Evolutionary conservation across 2,113 vertebrate species (phyloP).

Genomic region (Nibea coibor): DNA sequence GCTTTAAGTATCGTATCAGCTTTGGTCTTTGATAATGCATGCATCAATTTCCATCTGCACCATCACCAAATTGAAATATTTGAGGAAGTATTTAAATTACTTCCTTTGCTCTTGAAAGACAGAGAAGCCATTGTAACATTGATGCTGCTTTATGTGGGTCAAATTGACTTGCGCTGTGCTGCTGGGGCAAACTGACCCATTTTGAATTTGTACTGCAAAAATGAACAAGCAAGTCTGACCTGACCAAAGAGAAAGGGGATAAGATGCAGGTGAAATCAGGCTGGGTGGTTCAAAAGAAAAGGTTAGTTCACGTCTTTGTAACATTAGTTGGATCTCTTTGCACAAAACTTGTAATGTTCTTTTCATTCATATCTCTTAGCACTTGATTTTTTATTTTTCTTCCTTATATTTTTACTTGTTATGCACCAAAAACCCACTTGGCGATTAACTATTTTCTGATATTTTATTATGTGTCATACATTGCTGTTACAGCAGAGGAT

Average conservation of each 20-base stretch:
- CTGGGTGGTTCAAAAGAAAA: too few relatives aligned
- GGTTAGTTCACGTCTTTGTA: background rate
- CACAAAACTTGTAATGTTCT: too few relatives aligned
- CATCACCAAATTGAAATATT: background rate
- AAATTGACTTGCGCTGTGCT: conserved; percentile 32
- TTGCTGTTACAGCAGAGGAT: background rate
- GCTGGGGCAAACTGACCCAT: conserved; percentile 37
- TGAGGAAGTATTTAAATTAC: background rate
- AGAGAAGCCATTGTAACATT: background rate
- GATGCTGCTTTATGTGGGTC: conserved; percentile 46
- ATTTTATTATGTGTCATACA: background rate
- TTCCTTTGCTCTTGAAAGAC: conserved; percentile 1
- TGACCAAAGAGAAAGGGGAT: too few relatives aligned
- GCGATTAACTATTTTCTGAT: too few relatives aligned
- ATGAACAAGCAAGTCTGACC: background rate
- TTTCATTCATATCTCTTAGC: too few relatives aligned
- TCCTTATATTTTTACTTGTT: too few relatives aligned
- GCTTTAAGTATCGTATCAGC: too few relatives aligned
- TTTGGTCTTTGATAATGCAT: background rate
- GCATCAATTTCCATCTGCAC: background rate
- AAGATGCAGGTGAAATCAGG: too few relatives aligned
- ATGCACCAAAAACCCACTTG: too few relatives aligned
- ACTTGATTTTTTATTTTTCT: too few relatives aligned
- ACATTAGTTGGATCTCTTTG: too few relatives aligned
- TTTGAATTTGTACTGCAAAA: conserved; percentile 21